These are phyloP conservation scores for Danionella dracula DNA, from an alignment of 2,797 vertebrate species.

Conservation along the genomic window DNA sequence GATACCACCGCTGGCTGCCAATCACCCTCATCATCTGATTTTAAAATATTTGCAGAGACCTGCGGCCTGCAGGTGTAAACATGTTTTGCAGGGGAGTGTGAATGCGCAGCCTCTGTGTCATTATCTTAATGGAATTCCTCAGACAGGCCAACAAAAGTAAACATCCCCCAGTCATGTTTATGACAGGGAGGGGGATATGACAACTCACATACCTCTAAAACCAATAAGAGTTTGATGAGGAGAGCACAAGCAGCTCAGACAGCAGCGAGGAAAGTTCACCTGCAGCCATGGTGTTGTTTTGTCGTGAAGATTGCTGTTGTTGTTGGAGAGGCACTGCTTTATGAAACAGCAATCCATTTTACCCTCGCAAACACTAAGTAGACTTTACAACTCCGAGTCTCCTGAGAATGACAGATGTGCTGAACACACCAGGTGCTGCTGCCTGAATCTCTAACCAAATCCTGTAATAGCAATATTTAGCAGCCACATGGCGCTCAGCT, in stretches of 20 bases:
- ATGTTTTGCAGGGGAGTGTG: conserved; percentile 30
- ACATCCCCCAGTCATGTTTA: conserved; percentile 14
- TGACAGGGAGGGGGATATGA: neutral
- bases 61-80: conserved; percentile 21
- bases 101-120: conserved; percentile 19
- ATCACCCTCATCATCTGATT: conserved; percentile 34
- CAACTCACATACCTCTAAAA: conserved; percentile 26
- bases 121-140: conserved; percentile 40
- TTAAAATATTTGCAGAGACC: conserved; percentile 41
- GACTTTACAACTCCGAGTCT: conserved; percentile 35
- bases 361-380: conserved; percentile 37
- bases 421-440: conserved; percentile 21
- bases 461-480: conserved; percentile 31
- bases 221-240: conserved; percentile 13
- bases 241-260: neutral
- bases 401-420: conserved; percentile 40
- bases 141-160: conserved; percentile 26
- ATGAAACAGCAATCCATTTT: conserved; percentile 26
- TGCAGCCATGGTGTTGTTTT: conserved; percentile 5
- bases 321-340: conserved; percentile 1
- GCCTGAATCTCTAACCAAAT: conserved; percentile 32
- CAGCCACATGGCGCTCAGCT: conserved; percentile 34
- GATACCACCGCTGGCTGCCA: conserved; percentile 29
- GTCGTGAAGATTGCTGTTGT: neutral
- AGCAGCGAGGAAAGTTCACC: neutral